Conservation (phyloP, 1,140 invertebrate genomes). For the Pristionchus pacificus region DNA sequence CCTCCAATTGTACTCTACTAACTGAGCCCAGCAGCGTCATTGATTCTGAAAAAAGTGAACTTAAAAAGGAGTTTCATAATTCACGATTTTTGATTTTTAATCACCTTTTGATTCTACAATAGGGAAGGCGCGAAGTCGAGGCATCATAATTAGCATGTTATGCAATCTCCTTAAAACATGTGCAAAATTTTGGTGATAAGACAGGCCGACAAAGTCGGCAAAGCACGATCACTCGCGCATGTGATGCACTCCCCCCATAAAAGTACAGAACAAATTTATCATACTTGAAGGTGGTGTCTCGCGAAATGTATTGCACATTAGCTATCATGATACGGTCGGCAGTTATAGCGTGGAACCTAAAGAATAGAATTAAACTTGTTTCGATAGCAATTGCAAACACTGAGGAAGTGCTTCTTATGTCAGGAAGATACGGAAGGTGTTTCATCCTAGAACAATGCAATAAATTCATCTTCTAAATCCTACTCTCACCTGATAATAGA, state of each 20-base stretch:
- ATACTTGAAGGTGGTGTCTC: constrained; percentile 48
- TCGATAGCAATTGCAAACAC: constrained; percentile 14
- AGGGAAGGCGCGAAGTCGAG: constrained; percentile 48
- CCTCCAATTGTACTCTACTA: constrained; percentile 41
- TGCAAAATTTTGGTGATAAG: too few species aligned
- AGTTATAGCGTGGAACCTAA: constrained; percentile 46
- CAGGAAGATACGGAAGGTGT: constrained; percentile 87
- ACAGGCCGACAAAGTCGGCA: too few species aligned
- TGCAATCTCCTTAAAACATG: constrained; percentile 46
- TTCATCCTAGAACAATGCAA: too few species aligned
- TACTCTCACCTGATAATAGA: constrained; percentile 94
- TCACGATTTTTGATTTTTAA: constrained; percentile 3
- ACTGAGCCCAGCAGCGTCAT: constrained; percentile 55
- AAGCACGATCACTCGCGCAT: too few species aligned
- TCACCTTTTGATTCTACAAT: constrained; percentile 48
- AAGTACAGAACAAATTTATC: too few species aligned
- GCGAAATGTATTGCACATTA: constrained; percentile 28
- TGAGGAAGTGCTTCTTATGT: constrained; percentile 44
- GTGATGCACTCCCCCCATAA: too few species aligned
- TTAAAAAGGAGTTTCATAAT: too few species aligned
- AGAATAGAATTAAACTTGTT: constrained; percentile 17
- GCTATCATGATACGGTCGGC: constrained; percentile 53
- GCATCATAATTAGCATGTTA: too few species aligned
- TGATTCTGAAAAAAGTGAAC: constrained; percentile 47
- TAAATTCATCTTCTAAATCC: too few species aligned